phyloP scores from a whole-genome alignment of 2,113 vertebrate genomes.

The Synodontis membranacea region DNA sequence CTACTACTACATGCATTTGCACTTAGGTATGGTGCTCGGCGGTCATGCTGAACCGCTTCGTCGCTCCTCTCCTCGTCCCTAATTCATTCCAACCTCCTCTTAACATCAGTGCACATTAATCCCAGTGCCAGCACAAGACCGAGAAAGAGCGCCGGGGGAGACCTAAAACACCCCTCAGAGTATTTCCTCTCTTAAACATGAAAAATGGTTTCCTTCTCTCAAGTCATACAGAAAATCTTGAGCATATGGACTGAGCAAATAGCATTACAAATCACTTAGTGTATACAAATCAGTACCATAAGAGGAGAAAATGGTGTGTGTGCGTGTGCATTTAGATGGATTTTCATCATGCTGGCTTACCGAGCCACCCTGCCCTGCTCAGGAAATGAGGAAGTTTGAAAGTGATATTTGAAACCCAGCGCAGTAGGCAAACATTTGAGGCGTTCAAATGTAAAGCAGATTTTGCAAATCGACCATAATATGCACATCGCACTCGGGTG shows the following conservation, averaged over 20 bases:
- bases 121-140: constrained; percentile 34
- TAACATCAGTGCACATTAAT: constrained; percentile 55
- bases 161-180: constrained; percentile 47
- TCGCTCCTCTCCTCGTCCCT: constrained; percentile 60
- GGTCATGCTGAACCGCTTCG: constrained; percentile 38
- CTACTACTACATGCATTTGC: constrained; percentile 65
- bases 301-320: constrained; percentile 1
- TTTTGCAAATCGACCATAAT: constrained; percentile 8
- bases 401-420: constrained; percentile 5
- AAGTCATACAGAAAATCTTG: constrained; percentile 32
- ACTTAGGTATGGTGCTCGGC: constrained; percentile 64
- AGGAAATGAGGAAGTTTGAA: not conserved
- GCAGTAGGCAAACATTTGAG: not conserved
- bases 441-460: constrained; percentile 18
- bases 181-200: constrained; percentile 62
- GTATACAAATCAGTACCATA: constrained; percentile 10
- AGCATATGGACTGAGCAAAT: constrained; percentile 27
- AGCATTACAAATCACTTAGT: constrained; percentile 24
- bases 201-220: constrained; percentile 61
- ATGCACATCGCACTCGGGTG: not conserved
- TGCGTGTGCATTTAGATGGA: not conserved
- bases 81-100: constrained; percentile 67
- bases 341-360: constrained; percentile 15
- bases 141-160: constrained; percentile 24
- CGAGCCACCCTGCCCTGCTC: not conserved